Conservation (phyloP, 1,140 invertebrate species). For the Apis florea region DNA sequence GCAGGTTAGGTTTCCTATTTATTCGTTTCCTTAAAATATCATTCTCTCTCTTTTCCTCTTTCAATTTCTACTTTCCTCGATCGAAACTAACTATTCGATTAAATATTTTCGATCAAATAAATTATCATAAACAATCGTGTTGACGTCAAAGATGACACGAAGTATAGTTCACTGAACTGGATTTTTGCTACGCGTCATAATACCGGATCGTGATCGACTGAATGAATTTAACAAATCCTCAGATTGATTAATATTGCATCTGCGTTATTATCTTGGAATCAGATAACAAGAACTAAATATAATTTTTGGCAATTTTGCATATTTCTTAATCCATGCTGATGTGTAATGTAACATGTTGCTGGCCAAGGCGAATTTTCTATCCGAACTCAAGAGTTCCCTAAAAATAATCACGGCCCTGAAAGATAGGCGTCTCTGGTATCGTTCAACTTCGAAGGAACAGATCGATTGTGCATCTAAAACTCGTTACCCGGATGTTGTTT, state of each 20-base stretch:
- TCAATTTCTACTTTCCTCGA: too few relatives aligned
- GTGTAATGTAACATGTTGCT: neutral
- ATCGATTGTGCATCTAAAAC: neutral
- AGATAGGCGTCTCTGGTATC: neutral
- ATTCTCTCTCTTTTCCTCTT: neutral
- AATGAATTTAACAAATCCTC: neutral
- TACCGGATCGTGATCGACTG: neutral
- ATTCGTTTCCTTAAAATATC: neutral
- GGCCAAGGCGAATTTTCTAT: neutral
- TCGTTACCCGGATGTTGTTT: slow-evolving; percentile 2
- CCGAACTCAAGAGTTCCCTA: neutral
- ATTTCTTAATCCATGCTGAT: neutral
- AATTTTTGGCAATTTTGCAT: neutral
- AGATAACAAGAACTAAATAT: neutral
- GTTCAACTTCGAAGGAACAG: neutral
- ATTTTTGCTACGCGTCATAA: neutral
- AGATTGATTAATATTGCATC: neutral
- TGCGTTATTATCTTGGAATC: neutral
- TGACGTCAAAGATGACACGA: slow-evolving; percentile 1
- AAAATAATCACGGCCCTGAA: neutral
- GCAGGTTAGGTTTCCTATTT: neutral
- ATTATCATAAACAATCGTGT: slow-evolving; percentile 26
- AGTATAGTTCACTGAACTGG: slow-evolving; percentile 24
- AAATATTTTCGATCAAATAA: neutral
- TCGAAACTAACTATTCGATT: neutral